A percentile compares a stretch with the other conserved stretches of the same genome.
phyloP scores from a whole-genome alignment of 2,888 invertebrate species.

The Campoletis raptor region DNA sequence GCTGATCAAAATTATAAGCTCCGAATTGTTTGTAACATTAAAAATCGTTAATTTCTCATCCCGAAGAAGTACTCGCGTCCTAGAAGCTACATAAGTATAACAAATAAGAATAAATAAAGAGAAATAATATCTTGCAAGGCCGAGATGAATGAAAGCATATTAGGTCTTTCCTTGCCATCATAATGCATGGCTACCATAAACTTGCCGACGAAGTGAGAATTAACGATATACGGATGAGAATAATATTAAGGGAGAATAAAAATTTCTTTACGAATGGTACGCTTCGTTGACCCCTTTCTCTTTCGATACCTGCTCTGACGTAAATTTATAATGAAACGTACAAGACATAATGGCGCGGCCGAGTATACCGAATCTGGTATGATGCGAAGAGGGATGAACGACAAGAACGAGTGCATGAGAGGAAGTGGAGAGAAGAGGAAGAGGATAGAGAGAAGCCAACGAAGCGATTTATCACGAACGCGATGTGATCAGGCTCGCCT shows the following conservation, averaged over 20 bases:
- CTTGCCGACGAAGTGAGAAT: constrained; percentile 61
- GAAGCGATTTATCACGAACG: constrained; percentile 83
- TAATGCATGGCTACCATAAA: constrained; percentile 69
- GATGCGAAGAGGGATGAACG: constrained; percentile 55
- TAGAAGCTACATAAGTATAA: constrained; percentile 44
- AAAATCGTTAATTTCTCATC: background rate
- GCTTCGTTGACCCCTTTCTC: constrained; percentile 38
- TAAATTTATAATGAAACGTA: constrained; percentile 82
- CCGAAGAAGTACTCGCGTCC: background rate
- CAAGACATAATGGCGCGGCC: constrained; percentile 79
- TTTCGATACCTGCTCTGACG: constrained; percentile 76
- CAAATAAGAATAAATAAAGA: constrained; percentile 65
- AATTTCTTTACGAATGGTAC: constrained; percentile 30
- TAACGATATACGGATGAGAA: constrained; percentile 33
- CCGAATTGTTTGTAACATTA: background rate
- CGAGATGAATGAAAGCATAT: constrained; percentile 60
- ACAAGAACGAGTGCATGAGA: constrained; percentile 52
- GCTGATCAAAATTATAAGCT: background rate
- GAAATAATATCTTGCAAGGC: constrained; percentile 73
- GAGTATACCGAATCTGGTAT: constrained; percentile 59
- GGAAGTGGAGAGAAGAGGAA: constrained; percentile 52
- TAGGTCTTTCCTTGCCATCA: constrained; percentile 57
- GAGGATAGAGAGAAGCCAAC: constrained; percentile 75
- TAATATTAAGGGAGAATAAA: constrained; percentile 18
- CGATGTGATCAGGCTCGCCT: constrained; percentile 82